These are phyloP conservation scores for Octopus sinensis DNA, from an alignment of 1,140 invertebrate species.

Conservation along the genomic window DNA sequence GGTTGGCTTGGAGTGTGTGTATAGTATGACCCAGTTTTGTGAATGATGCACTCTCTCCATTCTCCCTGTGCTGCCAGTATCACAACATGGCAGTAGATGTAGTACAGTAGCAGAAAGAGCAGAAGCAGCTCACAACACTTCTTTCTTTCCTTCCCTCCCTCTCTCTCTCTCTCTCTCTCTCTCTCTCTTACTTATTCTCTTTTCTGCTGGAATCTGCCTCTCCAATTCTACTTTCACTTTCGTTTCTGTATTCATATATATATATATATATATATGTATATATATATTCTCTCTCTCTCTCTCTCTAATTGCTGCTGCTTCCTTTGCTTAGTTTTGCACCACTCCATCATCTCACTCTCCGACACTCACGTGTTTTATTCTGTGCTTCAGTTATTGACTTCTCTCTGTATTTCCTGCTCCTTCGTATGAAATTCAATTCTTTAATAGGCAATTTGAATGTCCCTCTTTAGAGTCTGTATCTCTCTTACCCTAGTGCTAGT, in stretches of 20 bases:
- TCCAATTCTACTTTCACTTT: background rate
- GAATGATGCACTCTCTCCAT: background rate
- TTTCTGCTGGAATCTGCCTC: background rate
- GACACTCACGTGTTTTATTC: background rate
- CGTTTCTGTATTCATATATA: too few relatives aligned
- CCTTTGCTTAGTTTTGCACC: background rate
- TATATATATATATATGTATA: too few relatives aligned
- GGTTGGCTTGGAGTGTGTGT: background rate
- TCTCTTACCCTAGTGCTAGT: background rate
- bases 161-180: background rate
- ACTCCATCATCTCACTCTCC: background rate
- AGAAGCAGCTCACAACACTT: background rate
- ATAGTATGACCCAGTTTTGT: constrained; percentile 9
- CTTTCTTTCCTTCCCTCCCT: background rate
- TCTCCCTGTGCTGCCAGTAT: background rate
- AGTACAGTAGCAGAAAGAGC: background rate
- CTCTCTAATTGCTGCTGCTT: background rate
- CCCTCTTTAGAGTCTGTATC: background rate
- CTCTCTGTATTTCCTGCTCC: constrained; percentile 7
- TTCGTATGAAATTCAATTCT: constrained; percentile 10
- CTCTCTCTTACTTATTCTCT: background rate
- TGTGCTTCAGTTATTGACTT: background rate
- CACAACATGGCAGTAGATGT: background rate
- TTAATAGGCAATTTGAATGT: constrained; percentile 4
- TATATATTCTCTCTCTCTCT: background rate